phyloP scores from a whole-genome alignment of 2,113 vertebrate species.

The Spea bombifrons region DNA sequence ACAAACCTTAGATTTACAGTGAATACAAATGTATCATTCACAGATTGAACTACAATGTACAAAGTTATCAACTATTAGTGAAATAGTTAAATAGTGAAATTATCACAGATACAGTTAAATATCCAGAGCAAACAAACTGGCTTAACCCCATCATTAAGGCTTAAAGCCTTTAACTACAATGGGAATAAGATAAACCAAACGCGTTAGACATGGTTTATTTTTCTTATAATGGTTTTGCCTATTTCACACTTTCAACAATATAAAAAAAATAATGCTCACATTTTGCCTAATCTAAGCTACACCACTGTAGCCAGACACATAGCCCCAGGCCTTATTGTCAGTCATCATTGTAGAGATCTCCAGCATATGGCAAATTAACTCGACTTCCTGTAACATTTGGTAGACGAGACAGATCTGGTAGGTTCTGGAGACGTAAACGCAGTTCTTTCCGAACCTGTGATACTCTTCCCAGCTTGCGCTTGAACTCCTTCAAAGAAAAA shows the following conservation, averaged over 20 bases:
- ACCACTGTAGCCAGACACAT: neutral
- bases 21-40: neutral
- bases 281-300: constrained; percentile 65
- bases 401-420: constrained; percentile 84
- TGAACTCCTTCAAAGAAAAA: constrained; percentile 86
- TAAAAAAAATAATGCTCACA: constrained; percentile 86
- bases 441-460: constrained; percentile 95
- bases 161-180: neutral
- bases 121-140: neutral
- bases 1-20: constrained; percentile 11
- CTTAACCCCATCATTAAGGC: neutral
- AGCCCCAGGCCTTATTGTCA: constrained; percentile 58
- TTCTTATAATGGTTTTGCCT: constrained; percentile 62
- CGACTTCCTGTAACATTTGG: constrained; percentile 82
- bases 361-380: constrained; percentile 79
- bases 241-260: constrained; percentile 70
- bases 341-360: constrained; percentile 83
- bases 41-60: neutral
- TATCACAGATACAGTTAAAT: neutral
- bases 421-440: constrained; percentile 85
- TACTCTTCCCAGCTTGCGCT: constrained; percentile 89
- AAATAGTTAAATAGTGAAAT: neutral
- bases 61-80: neutral
- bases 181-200: constrained; percentile 57
- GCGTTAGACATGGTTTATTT: constrained; percentile 72